Evolutionary conservation across 2,888 invertebrate species (phyloP).

Genomic region (Drosophila anceps): DNA sequence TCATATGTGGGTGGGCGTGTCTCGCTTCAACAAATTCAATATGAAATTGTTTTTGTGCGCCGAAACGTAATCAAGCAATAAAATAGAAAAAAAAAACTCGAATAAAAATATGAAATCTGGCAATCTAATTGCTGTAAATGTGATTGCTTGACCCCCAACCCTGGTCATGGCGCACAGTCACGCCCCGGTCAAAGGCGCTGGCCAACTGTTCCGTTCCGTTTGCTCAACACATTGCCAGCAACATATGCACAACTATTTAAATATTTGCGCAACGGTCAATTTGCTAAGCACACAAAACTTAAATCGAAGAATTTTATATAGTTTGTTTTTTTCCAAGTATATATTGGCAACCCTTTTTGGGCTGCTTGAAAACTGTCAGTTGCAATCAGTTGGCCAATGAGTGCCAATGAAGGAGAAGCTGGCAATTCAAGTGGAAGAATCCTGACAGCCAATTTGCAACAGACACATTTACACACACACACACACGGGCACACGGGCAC

Average conservation of each 20-base stretch:
- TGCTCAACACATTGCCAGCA: slow-evolving; percentile 39
- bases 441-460: slow-evolving; percentile 79
- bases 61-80: slow-evolving; percentile 72
- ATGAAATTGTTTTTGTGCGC: slow-evolving; percentile 51
- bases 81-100: slow-evolving; percentile 1
- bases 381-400: slow-evolving; percentile 76
- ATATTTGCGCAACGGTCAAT: slow-evolving; percentile 77
- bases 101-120: slow-evolving; percentile 34
- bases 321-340: background rate
- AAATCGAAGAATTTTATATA: background rate
- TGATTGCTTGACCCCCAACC: slow-evolving; percentile 19
- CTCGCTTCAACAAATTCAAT: slow-evolving; percentile 48
- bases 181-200: background rate
- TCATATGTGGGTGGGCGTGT: slow-evolving; percentile 58
- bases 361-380: slow-evolving; percentile 76
- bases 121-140: slow-evolving; percentile 66
- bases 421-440: slow-evolving; percentile 80
- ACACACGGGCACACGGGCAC: too few species aligned
- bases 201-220: slow-evolving; percentile 21
- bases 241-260: slow-evolving; percentile 64
- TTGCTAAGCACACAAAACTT: slow-evolving; percentile 62
- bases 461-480: slow-evolving; percentile 44
- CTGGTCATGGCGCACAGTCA: background rate
- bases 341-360: slow-evolving; percentile 59
- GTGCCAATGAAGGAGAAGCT: slow-evolving; percentile 70